Evolutionary conservation across 2,797 vertebrate species (phyloP).

Genomic region (Florisuga fusca): DNA sequence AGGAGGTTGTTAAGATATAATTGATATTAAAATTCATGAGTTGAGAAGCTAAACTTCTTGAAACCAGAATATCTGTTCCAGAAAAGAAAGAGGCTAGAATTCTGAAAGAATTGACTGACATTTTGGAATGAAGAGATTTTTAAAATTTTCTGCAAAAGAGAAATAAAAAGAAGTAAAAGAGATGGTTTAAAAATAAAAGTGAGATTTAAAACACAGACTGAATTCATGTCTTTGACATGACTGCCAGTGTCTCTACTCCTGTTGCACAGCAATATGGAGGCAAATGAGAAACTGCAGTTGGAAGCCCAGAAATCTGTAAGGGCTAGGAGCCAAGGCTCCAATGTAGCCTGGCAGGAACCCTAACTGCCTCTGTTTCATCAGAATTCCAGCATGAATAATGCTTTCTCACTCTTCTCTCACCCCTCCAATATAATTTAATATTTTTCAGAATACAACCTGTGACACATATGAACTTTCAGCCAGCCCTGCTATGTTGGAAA

Average conservation of each 20-base stretch:
- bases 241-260: not conserved
- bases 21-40: not conserved
- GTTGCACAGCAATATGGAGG: not conserved
- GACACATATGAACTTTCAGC: not conserved
- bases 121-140: not conserved
- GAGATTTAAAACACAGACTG: not conserved
- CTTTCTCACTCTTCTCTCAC: not conserved
- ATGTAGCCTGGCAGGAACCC: not conserved
- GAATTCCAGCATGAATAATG: constrained; percentile 20
- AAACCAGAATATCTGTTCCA: not conserved
- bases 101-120: not conserved
- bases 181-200: constrained; percentile 32
- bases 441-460: not conserved
- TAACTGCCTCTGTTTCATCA: not conserved
- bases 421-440: not conserved
- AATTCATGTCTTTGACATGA: constrained; percentile 23
- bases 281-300: not conserved
- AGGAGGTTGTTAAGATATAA: not conserved
- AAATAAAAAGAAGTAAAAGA: not conserved
- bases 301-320: constrained; percentile 17
- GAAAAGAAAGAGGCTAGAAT: not conserved
- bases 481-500: not conserved
- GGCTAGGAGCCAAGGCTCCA: constrained; percentile 32
- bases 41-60: not conserved
- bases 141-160: not conserved